Conservation (phyloP, 2,113 vertebrate species). For the Antidorcas marsupialis region DNA sequence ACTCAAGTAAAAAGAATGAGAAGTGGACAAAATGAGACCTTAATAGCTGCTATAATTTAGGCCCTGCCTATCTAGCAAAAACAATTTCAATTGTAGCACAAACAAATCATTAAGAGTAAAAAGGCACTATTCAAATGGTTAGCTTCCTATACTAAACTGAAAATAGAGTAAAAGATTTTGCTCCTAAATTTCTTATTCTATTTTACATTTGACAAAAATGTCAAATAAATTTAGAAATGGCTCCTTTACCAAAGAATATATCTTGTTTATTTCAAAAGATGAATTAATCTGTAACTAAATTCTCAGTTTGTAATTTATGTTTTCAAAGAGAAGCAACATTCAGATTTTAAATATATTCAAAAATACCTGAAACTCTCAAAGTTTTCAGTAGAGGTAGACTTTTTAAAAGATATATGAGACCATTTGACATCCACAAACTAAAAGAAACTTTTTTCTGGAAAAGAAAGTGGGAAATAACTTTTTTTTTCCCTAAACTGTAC, state of each 20-base stretch:
- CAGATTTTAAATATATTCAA: neutral
- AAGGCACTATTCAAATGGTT: neutral
- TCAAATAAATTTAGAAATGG: neutral
- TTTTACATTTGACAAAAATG: neutral
- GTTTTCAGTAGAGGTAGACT: neutral
- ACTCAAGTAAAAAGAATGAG: neutral
- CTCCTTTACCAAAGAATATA: neutral
- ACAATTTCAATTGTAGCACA: neutral
- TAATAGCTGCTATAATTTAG: neutral
- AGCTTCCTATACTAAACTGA: neutral
- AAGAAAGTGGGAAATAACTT: neutral
- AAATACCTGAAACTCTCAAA: conserved; percentile 9
- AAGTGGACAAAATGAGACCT: neutral
- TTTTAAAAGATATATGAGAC: neutral
- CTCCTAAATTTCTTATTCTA: neutral
- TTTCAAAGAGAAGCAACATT: conserved; percentile 7
- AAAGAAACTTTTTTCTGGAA: neutral
- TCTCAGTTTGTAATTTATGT: neutral
- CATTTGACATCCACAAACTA: neutral
- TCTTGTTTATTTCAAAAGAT: neutral
- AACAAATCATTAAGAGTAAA: neutral
- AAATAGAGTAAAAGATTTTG: neutral
- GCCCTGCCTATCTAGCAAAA: conserved; percentile 10
- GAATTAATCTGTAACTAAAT: neutral
- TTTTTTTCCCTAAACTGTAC: neutral